Evolutionary conservation across 23 tunicate genomes (phyloP), one percentile per base, ranked within the genome.

Genomic region (Oikopleura albicans): DNA sequence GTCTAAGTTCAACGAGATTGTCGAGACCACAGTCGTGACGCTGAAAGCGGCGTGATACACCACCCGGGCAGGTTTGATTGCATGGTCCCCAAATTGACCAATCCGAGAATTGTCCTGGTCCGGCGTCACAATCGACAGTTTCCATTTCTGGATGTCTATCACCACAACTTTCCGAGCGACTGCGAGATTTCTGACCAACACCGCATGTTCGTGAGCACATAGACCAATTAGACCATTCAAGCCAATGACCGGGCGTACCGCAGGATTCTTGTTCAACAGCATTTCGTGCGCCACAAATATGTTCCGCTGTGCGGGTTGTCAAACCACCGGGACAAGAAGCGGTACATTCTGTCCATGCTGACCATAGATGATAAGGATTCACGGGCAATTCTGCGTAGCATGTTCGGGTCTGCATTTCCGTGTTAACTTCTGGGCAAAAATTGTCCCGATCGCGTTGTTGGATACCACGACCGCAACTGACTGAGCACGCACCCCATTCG

Each of bases 201-300:
- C 96, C 96, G 84, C 99, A 95, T 1, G 95, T 83, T 40, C 40
- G 86, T 28, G 99, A 88, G 76, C 99, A 95, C 2, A 39, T 76
- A 36, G 90, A 87, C 87, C 90, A 88, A 56, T 56, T 83, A n/a
- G 90, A 83, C 79, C 79, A 71, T 71, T 71, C 79, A 4, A 71
- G 27, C 79, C 79, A 71, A 29, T 22, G 31, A 2, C 79, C 79
- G 33, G 79, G 79, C 28, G 28, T 71, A 2, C 79, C 79, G 31
- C 79, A 71, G 2, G 33, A 34, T 71, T 71, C 79, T 12, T 4
- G 27, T 12, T 71, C 79, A 12, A 71, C 37, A 16, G 84, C 87
- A 0, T 33, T 49, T 36, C 76, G 85, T 40, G 84, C 35, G 35
- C 40, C 71, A 83, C 98, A 94, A 39, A 94, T 84, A 84, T 90